A percentile compares a stretch with the other conserved stretches of the same genome.
These are phyloP conservation scores for Chlorocebus sabaeus DNA, from an alignment of 2,113 vertebrate genomes.

Conservation along the genomic window DNA sequence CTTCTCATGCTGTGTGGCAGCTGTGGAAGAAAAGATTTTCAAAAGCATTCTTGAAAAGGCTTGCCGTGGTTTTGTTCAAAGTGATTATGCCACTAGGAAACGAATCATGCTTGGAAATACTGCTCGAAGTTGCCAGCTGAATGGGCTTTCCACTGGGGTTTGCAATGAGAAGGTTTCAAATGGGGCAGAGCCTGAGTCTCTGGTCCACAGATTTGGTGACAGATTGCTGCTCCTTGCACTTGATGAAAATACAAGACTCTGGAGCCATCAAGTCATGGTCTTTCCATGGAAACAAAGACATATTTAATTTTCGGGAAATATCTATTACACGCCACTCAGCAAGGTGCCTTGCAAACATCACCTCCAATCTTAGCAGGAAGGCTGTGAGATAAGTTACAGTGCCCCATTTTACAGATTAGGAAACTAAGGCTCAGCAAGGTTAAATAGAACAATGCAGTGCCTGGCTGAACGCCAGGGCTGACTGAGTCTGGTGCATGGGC, in stretches of 20 bases:
- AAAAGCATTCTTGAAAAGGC: constrained; percentile 24
- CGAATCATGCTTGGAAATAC: constrained; percentile 33
- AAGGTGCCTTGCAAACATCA: not conserved
- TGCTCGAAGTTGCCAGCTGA: not conserved
- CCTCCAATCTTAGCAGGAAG: not conserved
- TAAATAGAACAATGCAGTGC: not conserved
- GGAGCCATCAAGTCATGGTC: not conserved
- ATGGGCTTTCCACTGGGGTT: constrained; percentile 22
- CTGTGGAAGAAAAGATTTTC: constrained; percentile 61
- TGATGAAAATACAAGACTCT: not conserved
- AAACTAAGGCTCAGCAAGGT: not conserved
- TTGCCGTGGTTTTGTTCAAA: constrained; percentile 34
- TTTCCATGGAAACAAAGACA: not conserved
- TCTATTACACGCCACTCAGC: not conserved
- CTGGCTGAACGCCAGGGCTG: not conserved
- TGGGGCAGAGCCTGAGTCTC: not conserved
- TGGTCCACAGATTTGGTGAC: not conserved
- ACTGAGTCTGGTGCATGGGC: not conserved
- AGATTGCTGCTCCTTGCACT: not conserved
- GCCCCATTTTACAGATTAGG: not conserved
- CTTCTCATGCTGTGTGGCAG: constrained; percentile 46
- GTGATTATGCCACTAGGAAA: constrained; percentile 63
- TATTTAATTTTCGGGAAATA: not conserved
- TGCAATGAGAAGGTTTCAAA: constrained; percentile 50
- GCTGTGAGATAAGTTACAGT: not conserved